phyloP scores from a whole-genome alignment of 2,113 vertebrate species.

The Athene noctua region DNA sequence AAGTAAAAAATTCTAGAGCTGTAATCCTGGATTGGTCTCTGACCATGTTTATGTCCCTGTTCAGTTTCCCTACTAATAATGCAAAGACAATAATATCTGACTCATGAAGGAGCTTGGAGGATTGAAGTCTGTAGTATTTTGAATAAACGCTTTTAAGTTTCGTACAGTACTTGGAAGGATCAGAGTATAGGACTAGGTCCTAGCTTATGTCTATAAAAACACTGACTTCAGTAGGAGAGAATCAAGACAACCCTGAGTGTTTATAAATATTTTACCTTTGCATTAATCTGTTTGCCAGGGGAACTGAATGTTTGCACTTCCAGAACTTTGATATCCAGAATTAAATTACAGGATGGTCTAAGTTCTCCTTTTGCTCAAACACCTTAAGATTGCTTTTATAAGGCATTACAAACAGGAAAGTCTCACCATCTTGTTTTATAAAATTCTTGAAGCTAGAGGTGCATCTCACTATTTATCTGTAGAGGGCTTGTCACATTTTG shows the following conservation, averaged over 20 bases:
- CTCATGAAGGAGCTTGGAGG: neutral
- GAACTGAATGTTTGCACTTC: neutral
- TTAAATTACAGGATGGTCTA: neutral
- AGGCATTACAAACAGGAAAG: neutral
- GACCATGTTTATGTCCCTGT: neutral
- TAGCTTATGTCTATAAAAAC: neutral
- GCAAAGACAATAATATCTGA: neutral
- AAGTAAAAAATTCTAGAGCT: neutral
- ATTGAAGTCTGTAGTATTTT: neutral
- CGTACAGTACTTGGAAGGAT: neutral
- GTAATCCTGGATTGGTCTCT: neutral
- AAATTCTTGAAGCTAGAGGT: neutral
- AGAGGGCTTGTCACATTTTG: neutral
- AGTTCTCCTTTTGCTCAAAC: neutral
- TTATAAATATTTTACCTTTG: neutral
- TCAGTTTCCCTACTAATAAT: neutral
- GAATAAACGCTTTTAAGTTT: neutral
- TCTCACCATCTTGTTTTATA: neutral
- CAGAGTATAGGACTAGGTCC: neutral
- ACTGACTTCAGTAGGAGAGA: neutral
- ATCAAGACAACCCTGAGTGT: neutral
- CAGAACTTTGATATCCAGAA: neutral
- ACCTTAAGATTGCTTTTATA: neutral
- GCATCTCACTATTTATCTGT: neutral
- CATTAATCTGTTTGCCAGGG: neutral